Evolutionary conservation across 1,140 invertebrate genomes (phyloP).

Genomic region (Drosophila aff.): DNA sequence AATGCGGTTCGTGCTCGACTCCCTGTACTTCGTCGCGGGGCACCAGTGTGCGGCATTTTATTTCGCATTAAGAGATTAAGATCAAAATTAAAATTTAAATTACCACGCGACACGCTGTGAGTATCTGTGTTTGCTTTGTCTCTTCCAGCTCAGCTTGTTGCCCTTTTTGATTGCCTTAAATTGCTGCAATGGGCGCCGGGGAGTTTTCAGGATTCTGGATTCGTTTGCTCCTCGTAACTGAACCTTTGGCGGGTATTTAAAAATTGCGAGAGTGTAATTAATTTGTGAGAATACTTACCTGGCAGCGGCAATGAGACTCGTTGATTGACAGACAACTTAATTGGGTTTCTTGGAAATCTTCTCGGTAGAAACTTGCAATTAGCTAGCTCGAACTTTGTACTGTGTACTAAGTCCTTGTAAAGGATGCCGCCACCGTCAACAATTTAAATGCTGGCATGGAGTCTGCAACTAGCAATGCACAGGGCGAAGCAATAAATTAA

Average conservation of each 20-base stretch:
- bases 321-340: slow-evolving; percentile 83
- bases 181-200: slow-evolving; percentile 51
- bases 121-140: slow-evolving; percentile 46
- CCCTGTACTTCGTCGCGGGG: slow-evolving; percentile 51
- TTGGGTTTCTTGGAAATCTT: slow-evolving; percentile 71
- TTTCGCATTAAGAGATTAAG: slow-evolving; percentile 85
- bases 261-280: slow-evolving; percentile 61
- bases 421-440: slow-evolving; percentile 10
- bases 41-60: slow-evolving; percentile 84
- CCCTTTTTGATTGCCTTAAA: slow-evolving; percentile 65
- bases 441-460: slow-evolving; percentile 2
- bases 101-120: slow-evolving; percentile 72
- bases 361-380: slow-evolving; percentile 66
- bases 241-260: slow-evolving; percentile 29
- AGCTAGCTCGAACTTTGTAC: slow-evolving; percentile 55
- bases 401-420: slow-evolving; percentile 10
- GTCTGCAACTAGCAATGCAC: slow-evolving; percentile 29
- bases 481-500: not conserved
- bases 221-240: not conserved
- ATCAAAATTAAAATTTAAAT: slow-evolving; percentile 85
- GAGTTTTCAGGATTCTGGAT: slow-evolving; percentile 10
- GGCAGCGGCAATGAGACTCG: slow-evolving; percentile 29
- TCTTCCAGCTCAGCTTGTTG: slow-evolving; percentile 17
- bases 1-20: slow-evolving; percentile 38
- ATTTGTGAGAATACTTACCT: slow-evolving; percentile 46